Percentiles rank a stretch among this genome's conserved stretches.
These are phyloP conservation scores for Pseudomyrmex flavicornis DNA, from an alignment of 1,140 invertebrate species.

Conservation along the genomic window DNA sequence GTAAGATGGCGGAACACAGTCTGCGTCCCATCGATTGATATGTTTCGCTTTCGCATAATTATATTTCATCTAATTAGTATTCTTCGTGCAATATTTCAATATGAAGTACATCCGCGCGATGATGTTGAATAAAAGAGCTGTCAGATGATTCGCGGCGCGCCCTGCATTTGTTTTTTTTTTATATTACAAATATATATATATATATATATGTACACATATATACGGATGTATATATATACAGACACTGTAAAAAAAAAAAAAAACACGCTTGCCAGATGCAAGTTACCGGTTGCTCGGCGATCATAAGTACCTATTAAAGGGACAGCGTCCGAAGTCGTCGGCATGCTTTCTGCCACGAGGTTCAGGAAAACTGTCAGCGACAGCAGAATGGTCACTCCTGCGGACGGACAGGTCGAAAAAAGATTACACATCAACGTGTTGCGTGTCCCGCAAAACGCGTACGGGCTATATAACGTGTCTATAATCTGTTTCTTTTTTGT, in stretches of 20 bases:
- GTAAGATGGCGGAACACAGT: too few relatives aligned
- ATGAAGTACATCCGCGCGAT: constrained; percentile 5
- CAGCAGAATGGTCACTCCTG: constrained; percentile 99
- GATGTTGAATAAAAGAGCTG: constrained; percentile 21
- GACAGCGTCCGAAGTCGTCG: constrained; percentile 95
- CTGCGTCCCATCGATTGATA: too few relatives aligned
- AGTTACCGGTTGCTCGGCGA: constrained; percentile 49
- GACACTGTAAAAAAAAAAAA: constrained; percentile 61
- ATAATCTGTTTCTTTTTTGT: too few relatives aligned
- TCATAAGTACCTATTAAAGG: constrained; percentile 87
- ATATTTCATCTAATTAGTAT: too few relatives aligned
- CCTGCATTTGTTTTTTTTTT: constrained; percentile 4
- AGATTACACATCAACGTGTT: constrained; percentile 50
- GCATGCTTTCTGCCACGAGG: constrained; percentile 96
- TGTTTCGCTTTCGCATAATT: too few relatives aligned
- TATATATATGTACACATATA: constrained; percentile 36
- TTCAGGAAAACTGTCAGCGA: constrained; percentile 99
- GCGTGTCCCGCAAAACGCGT: constrained; percentile 19
- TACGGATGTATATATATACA: constrained; percentile 69
- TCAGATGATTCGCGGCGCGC: constrained; percentile 33
- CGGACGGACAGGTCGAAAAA: constrained; percentile 72
- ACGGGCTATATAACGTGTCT: constrained; percentile 13
- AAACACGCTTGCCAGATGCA: constrained; percentile 69
- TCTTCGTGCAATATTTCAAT: not conserved
- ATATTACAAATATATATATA: too few relatives aligned